Base-by-base conservation (phyloP, 2,888 invertebrate species). In the Polia nebulosa region DNA sequence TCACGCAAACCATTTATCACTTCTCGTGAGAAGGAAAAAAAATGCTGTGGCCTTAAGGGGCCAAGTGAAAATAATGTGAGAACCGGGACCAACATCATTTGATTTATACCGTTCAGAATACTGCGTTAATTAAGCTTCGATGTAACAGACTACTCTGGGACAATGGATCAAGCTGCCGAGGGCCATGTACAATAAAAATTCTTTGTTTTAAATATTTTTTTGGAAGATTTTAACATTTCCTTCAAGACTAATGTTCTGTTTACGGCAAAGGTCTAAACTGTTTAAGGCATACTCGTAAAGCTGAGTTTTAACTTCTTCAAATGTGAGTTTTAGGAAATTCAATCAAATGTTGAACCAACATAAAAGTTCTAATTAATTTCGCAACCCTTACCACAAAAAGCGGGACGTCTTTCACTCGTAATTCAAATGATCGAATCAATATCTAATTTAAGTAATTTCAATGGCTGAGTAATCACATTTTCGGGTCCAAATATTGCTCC, bases 1-100 rank as follows among this genome's bases (percentile, higher is more conserved):
- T 91, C 90, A 90, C 87, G 86, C 83, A 82, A 72, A 82, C 89
- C 91, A 91, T 92, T 91, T 90, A 92, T 92, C 92, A 92, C 87
- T n/a, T 86, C 87, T 84, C 72, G 82, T 71, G 87, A 87, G 91
- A 87, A 85, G 85, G 90, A 91, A 92, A 92, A 36, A 91, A 92
- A 91, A 88, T 89, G 87, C 89, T 85, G 80, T 82, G 88, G 87
- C 84, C 91, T 89, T 87, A 83, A 87, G 88, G 87, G 88, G 86
- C 86, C 85, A 78, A 84, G 83, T 84, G 88, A 89, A 89, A 90
- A 90, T 91, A 90, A 91, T 89, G 91, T 88, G 85, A 81, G 88
- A 83, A 86, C 84, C 82, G 84, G 78, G 85, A 82, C 82, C 75
- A 79, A 84, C 81, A 78, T 82, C 82, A 85, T 90, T 90, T 90